Conservation (phyloP, 2,113 vertebrate genomes). For the Galbula dea region DNA sequence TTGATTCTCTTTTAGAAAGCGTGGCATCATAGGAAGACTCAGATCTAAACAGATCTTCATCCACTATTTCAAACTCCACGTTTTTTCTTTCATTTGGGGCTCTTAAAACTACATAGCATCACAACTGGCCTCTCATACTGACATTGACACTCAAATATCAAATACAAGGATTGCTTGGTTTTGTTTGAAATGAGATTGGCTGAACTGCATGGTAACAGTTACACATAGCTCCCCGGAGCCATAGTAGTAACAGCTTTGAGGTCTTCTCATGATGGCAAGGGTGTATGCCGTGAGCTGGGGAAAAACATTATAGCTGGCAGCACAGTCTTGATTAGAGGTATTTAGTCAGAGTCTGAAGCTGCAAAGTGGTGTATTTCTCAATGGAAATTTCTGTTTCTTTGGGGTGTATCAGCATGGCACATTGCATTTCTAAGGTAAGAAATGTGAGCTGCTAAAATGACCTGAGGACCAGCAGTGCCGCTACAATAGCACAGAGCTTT, state of each 20-base stretch:
- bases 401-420: background rate
- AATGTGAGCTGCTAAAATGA: background rate
- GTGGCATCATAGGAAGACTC: background rate
- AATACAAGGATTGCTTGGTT: background rate
- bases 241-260: background rate
- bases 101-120: background rate
- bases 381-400: too few species aligned
- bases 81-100: background rate
- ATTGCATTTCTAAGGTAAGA: background rate
- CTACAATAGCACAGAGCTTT: background rate
- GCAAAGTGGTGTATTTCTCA: background rate
- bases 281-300: background rate
- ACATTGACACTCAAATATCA: background rate
- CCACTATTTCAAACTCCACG: background rate
- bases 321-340: background rate
- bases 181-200: background rate
- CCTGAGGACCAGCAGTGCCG: background rate
- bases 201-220: background rate
- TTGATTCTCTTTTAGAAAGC: background rate
- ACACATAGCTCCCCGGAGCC: background rate
- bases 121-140: background rate
- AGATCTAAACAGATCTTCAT: background rate
- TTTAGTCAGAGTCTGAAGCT: background rate
- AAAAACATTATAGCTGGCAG: background rate
- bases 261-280: background rate